A percentile compares a stretch with the other conserved stretches of the same genome.
These are phyloP conservation scores for Dynastes hyllus DNA, from an alignment of 2,888 invertebrate species.

Conservation along the genomic window DNA sequence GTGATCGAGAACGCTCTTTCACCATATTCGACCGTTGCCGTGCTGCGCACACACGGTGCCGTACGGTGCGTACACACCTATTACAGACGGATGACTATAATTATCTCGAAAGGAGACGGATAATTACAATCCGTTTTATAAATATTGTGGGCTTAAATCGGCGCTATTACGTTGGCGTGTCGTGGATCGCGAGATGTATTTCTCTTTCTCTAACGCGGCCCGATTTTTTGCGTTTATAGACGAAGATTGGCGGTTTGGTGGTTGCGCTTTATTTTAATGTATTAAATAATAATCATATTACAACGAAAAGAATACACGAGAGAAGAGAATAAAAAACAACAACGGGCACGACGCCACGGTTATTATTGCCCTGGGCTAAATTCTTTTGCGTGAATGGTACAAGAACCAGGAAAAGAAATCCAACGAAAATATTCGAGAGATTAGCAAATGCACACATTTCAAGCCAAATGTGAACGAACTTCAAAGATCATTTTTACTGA, in stretches of 20 bases:
- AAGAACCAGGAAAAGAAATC: too few species aligned
- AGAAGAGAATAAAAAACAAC: too few species aligned
- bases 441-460: too few species aligned
- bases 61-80: conserved; percentile 15
- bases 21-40: not conserved
- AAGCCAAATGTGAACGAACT: too few species aligned
- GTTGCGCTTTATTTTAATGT: not conserved
- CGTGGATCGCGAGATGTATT: not conserved
- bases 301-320: too few species aligned
- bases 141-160: conserved; percentile 38
- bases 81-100: conserved; percentile 38
- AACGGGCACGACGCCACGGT: too few species aligned
- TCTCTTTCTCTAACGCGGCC: not conserved
- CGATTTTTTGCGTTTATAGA: conserved; percentile 27
- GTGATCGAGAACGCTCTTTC: not conserved
- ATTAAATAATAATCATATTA: conserved; percentile 2
- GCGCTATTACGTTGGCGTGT: conserved; percentile 23
- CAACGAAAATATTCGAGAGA: too few species aligned
- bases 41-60: not conserved
- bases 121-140: conserved; percentile 40
- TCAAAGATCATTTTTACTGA: too few species aligned
- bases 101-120: conserved; percentile 33
- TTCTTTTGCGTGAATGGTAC: too few species aligned
- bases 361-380: too few species aligned
- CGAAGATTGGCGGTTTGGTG: conserved; percentile 18